phyloP scores from a whole-genome alignment of 2,888 invertebrate species.

The Eretmocerus hayati region DNA sequence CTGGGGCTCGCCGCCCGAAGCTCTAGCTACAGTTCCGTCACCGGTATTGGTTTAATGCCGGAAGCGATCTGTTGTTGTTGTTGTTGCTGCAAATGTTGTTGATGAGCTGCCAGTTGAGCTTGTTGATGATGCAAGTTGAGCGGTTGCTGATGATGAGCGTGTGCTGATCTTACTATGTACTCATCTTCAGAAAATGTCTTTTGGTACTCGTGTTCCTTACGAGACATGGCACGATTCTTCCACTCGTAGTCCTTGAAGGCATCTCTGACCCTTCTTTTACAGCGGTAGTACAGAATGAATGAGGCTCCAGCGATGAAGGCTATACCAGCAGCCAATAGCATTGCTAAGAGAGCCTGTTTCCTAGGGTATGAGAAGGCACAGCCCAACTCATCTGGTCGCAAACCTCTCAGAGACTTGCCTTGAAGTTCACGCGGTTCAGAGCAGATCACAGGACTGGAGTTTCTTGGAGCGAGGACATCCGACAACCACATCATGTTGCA shows the following conservation, averaged over 20 bases:
- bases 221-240: constrained; percentile 64
- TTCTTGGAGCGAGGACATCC: constrained; percentile 61
- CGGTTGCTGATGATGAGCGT: constrained; percentile 49
- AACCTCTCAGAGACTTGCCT: constrained; percentile 49
- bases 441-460: constrained; percentile 67
- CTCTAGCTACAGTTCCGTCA: constrained; percentile 94
- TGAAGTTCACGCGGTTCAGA: constrained; percentile 65
- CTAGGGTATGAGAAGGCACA: constrained; percentile 74
- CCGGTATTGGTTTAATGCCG: constrained; percentile 67
- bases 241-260: constrained; percentile 76
- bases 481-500: constrained; percentile 76
- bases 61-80: constrained; percentile 44
- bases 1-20: constrained; percentile 73
- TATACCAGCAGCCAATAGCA: constrained; percentile 66
- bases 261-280: constrained; percentile 73
- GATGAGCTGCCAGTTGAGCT: constrained; percentile 43
- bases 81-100: constrained; percentile 41
- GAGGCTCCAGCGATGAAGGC: constrained; percentile 65
- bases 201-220: constrained; percentile 83
- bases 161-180: constrained; percentile 65
- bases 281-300: constrained; percentile 66
- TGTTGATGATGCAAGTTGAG: constrained; percentile 43
- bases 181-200: constrained; percentile 86
- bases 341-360: constrained; percentile 73
- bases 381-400: constrained; percentile 71